Evolutionary conservation across 2,888 invertebrate species (phyloP).

Genomic region (Agrotis exclamationis): DNA sequence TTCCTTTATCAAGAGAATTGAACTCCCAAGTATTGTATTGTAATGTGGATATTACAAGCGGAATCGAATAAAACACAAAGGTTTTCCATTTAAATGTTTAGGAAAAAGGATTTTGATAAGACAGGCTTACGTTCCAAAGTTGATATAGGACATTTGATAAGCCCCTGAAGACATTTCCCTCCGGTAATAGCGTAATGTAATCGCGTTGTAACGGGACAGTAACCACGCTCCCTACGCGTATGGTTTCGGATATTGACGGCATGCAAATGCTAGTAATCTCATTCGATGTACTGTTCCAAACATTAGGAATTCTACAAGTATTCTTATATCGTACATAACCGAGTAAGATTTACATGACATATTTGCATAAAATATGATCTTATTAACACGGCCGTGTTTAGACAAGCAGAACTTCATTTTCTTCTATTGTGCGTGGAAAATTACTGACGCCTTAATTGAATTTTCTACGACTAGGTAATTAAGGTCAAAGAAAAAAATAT

Average conservation of each 20-base stretch:
- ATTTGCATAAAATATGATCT: constrained; percentile 45
- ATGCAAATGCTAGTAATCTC: constrained; percentile 81
- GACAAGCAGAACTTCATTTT: constrained; percentile 15
- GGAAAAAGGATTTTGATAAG: constrained; percentile 57
- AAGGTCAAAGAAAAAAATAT: constrained; percentile 21
- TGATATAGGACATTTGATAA: constrained; percentile 70
- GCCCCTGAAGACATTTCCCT: constrained; percentile 67
- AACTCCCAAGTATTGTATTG: constrained; percentile 32
- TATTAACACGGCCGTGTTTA: constrained; percentile 15
- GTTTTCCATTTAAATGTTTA: constrained; percentile 47
- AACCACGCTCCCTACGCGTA: constrained; percentile 70
- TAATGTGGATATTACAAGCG: constrained; percentile 39
- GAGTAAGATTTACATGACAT: constrained; percentile 24
- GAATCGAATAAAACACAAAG: constrained; percentile 34
- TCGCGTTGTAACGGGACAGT: constrained; percentile 76
- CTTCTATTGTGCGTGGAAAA: constrained; percentile 29
- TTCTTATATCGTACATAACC: constrained; percentile 27
- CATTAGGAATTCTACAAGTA: constrained; percentile 51
- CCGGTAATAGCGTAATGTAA: constrained; percentile 74
- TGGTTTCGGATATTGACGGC: constrained; percentile 76
- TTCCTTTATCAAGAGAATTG: constrained; percentile 19
- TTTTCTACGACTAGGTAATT: constrained; percentile 13
- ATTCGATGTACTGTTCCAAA: constrained; percentile 59
- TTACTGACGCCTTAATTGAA: constrained; percentile 15
- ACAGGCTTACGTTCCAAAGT: constrained; percentile 59